Percentiles rank a stretch among this genome's conserved stretches.
Conservation (phyloP, 2,113 vertebrate genomes). For the Synchiropus splendidus region DNA sequence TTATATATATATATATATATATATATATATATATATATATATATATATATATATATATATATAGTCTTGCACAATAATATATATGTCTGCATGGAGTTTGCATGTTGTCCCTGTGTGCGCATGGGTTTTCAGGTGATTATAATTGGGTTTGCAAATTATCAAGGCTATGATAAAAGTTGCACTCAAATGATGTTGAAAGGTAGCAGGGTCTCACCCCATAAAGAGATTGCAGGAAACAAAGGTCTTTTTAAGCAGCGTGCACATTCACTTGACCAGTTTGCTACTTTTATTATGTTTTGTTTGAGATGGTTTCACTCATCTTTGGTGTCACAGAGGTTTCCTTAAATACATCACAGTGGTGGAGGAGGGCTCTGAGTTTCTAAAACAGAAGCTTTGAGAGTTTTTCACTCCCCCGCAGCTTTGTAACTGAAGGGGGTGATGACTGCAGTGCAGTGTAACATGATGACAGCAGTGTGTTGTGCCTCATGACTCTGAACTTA, state of each 20-base stretch:
- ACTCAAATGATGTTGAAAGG: too few relatives aligned
- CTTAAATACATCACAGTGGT: slow-evolving; percentile 34
- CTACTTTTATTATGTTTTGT: slow-evolving; percentile 23
- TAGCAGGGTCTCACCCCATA: too few relatives aligned
- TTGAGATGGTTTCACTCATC: slow-evolving; percentile 38
- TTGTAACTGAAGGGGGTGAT: slow-evolving; percentile 28
- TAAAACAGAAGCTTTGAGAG: slow-evolving; percentile 22
- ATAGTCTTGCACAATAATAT: too few relatives aligned
- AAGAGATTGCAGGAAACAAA: too few relatives aligned
- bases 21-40: too few relatives aligned
- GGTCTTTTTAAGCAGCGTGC: slow-evolving; percentile 8
- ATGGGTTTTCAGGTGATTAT: too few relatives aligned
- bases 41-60: too few relatives aligned
- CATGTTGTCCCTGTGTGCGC: too few relatives aligned
- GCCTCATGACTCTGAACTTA: slow-evolving; percentile 41
- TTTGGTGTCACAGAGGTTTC: slow-evolving; percentile 43
- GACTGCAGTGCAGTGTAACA: slow-evolving; percentile 28
- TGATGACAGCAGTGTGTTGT: slow-evolving; percentile 29
- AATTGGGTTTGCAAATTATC: too few relatives aligned
- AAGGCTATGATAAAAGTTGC: too few relatives aligned
- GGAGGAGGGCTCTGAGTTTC: slow-evolving; percentile 5
- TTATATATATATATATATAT: too few relatives aligned
- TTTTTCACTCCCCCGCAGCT: slow-evolving; percentile 12
- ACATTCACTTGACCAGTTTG: slow-evolving; percentile 6
- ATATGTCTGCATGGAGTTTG: too few relatives aligned